Base-by-base conservation (phyloP, 2,888 invertebrate species). In the Minunthozetes semirufus region DNA sequence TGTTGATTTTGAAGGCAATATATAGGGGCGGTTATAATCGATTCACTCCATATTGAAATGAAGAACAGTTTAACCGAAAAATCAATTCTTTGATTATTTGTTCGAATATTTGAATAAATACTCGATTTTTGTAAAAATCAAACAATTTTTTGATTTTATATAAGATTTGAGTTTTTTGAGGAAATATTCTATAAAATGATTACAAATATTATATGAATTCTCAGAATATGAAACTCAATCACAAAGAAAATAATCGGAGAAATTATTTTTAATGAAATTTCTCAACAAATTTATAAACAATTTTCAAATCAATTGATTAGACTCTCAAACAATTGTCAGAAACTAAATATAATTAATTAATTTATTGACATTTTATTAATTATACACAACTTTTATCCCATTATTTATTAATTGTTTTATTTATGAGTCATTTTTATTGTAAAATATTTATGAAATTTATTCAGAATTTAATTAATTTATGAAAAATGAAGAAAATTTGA, bases 21-120 rank as follows among this genome's bases (percentile, higher is more conserved):
- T 94, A 93, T 86, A 89, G 94, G 86, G 91, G 93, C 85, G 92
- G 93, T 81, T 94, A 93, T 88, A 94, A 93, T 87, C 89, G 94
- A 86, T 94, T 93, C 86, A 89, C 93, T 85, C 94, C 94, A 82
- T 94, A 94, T 85, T 94, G 76, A 42, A 13, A 11, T 13, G 42
- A 33, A 33, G 33, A 33, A 33, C 11, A 42, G 13, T 42, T 42
- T 42, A 1, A 42, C n/a, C n/a, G n/a, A n/a, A n/a, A n/a, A n/a
- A 42, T 50, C 29, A 6, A 46, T 6, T 70, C 8, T 42, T 48
- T 13, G 11, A 48, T 48, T 33, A 33, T 33, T 33, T 33, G 33
- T 5, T 42, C 25, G n/a, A 70, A 71, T 48, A 46, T 48, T 22
- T 71, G 3, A 61, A 61, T 6, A 61, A 61, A 17, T 61, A 22